A percentile compares a stretch with the other conserved stretches of the same genome.
Evolutionary conservation across 2,888 invertebrate genomes (phyloP).

Genomic region (Blera fallax): DNA sequence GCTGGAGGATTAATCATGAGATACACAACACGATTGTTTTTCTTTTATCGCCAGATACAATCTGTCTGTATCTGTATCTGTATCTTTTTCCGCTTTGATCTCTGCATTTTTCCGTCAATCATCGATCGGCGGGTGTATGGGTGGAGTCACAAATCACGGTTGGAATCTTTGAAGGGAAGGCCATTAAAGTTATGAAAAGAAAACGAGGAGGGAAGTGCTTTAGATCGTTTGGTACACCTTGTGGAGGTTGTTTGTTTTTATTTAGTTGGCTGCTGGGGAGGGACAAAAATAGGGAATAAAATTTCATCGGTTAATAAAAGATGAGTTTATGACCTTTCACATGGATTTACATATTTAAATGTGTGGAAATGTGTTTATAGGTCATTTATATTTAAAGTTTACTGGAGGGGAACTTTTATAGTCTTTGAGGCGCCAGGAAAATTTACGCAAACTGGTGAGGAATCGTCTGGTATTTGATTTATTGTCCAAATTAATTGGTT

Average conservation of each 20-base stretch:
- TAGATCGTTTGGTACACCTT: not conserved
- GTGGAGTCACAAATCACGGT: not conserved
- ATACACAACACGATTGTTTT: constrained; percentile 33
- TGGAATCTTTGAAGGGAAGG: not conserved
- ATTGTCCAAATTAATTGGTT: not conserved
- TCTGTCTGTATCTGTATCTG: constrained; percentile 14
- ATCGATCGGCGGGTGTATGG: not conserved
- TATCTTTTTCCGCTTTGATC: constrained; percentile 40
- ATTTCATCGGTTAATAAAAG: constrained; percentile 48
- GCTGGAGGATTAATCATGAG: constrained; percentile 38
- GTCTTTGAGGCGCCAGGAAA: not conserved
- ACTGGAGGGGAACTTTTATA: not conserved
- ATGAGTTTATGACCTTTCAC: constrained; percentile 35
- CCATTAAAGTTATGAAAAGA: not conserved
- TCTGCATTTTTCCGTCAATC: not conserved
- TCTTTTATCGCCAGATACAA: constrained; percentile 26
- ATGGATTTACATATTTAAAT: not conserved
- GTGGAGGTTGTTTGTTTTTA: not conserved
- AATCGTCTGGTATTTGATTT: not conserved
- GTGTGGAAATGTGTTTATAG: constrained; percentile 26
- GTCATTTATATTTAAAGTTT: not conserved
- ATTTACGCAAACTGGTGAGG: not conserved
- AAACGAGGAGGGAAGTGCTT: not conserved
- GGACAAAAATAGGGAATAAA: not conserved
- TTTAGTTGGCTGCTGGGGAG: too few species aligned